Evolutionary conservation across 1,140 invertebrate species (phyloP).

Genomic region (Phymorhynchus buccinoides): DNA sequence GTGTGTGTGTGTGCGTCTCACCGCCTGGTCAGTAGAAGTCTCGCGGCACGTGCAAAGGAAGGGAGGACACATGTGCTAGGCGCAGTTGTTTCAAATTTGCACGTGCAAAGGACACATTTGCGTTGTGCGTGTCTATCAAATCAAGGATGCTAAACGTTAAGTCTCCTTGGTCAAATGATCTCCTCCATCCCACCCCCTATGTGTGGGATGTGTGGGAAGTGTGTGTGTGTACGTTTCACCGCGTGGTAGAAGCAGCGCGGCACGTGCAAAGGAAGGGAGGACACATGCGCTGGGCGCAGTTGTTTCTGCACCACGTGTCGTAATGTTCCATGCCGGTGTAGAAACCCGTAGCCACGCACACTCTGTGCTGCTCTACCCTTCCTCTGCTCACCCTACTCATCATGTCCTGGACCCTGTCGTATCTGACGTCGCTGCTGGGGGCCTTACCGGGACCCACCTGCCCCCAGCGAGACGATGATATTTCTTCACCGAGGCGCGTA

Average conservation of each 20-base stretch:
- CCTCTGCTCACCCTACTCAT: neutral
- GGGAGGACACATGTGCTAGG: constrained; percentile 44
- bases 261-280: constrained; percentile 50
- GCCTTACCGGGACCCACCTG: no score
- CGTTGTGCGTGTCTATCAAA: no score
- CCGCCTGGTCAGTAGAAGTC: neutral
- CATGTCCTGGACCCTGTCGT: no score
- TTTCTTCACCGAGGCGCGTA: no score
- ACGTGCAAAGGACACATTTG: no score
- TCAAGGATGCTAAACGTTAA: no score
- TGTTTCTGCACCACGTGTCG: constrained; percentile 52
- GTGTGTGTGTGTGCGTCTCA: constrained; percentile 14
- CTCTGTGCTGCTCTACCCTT: neutral
- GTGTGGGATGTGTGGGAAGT: no score
- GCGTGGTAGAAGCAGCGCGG: neutral
- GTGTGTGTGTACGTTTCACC: neutral
- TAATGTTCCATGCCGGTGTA: constrained; percentile 44
- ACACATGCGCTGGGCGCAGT: constrained; percentile 45
- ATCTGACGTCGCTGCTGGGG: no score
- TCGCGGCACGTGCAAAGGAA: constrained; percentile 46
- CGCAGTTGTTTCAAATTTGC: constrained; percentile 48
- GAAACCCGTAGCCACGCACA: constrained; percentile 43
- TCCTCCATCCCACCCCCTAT: no score
- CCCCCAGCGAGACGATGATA: no score
- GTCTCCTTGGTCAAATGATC: no score